Conservation (phyloP, 2,888 invertebrate genomes). For the Cerastis rubricosa region DNA sequence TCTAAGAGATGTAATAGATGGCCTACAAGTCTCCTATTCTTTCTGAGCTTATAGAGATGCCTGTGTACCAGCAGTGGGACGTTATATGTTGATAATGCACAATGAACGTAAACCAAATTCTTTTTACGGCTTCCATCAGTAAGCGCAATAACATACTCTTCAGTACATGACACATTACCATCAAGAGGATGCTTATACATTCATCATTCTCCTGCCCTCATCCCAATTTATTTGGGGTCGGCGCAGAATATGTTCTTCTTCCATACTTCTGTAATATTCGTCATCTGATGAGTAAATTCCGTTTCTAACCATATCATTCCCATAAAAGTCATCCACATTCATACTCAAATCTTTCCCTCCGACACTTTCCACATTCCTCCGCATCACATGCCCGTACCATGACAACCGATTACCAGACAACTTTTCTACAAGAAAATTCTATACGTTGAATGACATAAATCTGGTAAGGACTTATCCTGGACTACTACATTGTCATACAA, state of each 20-base stretch:
- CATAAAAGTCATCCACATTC: background rate
- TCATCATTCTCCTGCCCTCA: background rate
- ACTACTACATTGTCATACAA: conserved; percentile 40
- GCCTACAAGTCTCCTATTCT: background rate
- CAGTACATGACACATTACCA: background rate
- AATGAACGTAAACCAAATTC: background rate
- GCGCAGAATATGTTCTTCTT: background rate
- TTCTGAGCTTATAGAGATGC: background rate
- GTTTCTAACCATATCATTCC: background rate
- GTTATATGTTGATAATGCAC: background rate
- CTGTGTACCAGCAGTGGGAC: background rate
- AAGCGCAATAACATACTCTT: background rate
- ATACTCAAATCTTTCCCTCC: background rate
- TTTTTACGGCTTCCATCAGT: background rate
- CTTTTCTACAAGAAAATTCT: background rate
- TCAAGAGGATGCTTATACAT: background rate
- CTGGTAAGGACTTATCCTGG: conserved; percentile 35
- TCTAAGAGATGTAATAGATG: background rate
- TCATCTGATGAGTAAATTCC: background rate
- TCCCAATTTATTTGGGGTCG: background rate
- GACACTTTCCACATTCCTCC: background rate
- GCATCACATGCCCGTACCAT: background rate
- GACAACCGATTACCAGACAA: background rate
- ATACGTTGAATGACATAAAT: conserved; percentile 10
- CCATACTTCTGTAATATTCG: background rate